These are phyloP conservation scores for Erynnis tages DNA, from an alignment of 2,888 invertebrate genomes.

Conservation along the genomic window DNA sequence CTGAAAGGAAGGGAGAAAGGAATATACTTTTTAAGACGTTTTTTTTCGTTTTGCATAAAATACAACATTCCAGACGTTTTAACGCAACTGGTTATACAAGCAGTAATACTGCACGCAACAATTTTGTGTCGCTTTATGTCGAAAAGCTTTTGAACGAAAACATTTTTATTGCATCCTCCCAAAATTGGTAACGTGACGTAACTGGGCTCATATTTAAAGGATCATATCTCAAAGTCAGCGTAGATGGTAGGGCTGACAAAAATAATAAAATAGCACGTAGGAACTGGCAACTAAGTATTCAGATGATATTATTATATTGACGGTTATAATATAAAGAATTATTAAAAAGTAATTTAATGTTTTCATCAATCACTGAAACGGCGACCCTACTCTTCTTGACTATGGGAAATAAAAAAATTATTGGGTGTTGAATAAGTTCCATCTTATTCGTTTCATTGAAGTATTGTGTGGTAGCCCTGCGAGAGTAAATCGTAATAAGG, in stretches of 20 bases:
- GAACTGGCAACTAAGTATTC: too few relatives aligned
- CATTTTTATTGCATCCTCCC: conserved; percentile 18
- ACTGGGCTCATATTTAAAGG: conserved; percentile 24
- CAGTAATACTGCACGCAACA: conserved; percentile 4
- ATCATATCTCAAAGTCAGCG: conserved; percentile 21
- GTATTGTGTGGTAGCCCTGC: conserved; percentile 7
- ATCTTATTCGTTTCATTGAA: too few relatives aligned
- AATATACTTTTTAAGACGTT: neutral
- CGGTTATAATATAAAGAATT: too few relatives aligned
- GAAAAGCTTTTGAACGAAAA: conserved; percentile 17
- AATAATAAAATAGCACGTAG: neutral
- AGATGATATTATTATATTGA: too few relatives aligned
- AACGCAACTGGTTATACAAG: conserved; percentile 3
- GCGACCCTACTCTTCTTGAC: too few relatives aligned
- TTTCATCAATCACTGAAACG: too few relatives aligned
- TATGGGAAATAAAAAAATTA: too few relatives aligned
- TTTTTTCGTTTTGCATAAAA: neutral
- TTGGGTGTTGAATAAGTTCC: too few relatives aligned
- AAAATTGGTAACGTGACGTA: conserved; percentile 27
- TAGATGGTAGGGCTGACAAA: conserved; percentile 6
- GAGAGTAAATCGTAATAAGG: neutral
- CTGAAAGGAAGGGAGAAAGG: too few relatives aligned
- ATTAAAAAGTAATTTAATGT: too few relatives aligned
- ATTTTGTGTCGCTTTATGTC: conserved; percentile 1
- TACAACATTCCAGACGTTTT: neutral